Evolutionary conservation across 2,888 invertebrate genomes (phyloP), one percentile per base, ranked within the genome.

Genomic region (Lymantria dispar): DNA sequence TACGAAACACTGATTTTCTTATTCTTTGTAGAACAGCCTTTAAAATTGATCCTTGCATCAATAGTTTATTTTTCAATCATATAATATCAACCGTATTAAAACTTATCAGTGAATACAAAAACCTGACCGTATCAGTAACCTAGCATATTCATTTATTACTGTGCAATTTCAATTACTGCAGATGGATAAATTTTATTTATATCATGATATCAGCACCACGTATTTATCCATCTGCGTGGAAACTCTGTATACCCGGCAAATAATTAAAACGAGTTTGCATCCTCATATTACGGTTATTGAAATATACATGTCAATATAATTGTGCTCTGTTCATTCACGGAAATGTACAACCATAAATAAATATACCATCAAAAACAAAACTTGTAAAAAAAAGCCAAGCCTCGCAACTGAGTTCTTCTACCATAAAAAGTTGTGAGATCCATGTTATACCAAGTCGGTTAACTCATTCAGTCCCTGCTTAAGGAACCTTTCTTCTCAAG

Each of bases 121-220:
- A 48, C 50, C 54, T 53, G 56, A 58, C 58, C 45, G 22, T 54
- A 52, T 54, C 58, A 54, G 57, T 38, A 54, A 43, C 56, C 57
- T 48, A 47, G 47, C 56, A 47, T 29, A 48, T 52, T 52, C 41
- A 62, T 58, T 62, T 62, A 63, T 67, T 54, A 61, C 56, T 58
- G 61, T 52, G 50, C 62, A 57, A 68, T 68, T 63, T 56, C 68
- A 68, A 64, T 68, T 64, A 64, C 53, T 61, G 65, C 61, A 63
- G 56, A 62, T 58, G 56, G 58, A 63, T 67, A 64, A 56, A 68
- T 68, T 67, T 62, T 62, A 67, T 62, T 62, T 58, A 49, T 64
- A 60, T 58, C 60, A 51, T 58, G 43, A 62, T 49, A 53, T 52
- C 51, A 49, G 48, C 56, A 43, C 47, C 38, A 30, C 29, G 52